Evolutionary conservation across 2,888 invertebrate species (phyloP).

Genomic region (Melinaea marsaeus): DNA sequence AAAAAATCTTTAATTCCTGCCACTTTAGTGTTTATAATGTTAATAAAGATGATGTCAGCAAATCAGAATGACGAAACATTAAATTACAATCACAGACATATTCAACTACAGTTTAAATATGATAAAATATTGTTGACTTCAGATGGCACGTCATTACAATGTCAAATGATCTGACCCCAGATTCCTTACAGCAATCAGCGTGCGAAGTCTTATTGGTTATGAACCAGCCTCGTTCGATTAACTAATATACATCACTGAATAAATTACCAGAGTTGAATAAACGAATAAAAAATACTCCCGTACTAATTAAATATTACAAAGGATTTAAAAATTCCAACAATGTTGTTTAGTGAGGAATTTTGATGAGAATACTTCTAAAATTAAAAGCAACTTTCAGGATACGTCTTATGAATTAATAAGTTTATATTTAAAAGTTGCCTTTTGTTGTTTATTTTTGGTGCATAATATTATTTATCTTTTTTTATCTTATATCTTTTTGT

Average conservation of each 20-base stretch:
- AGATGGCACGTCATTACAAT: conserved; percentile 31
- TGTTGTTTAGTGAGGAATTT: conserved; percentile 1
- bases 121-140: conserved; percentile 26
- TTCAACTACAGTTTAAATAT: conserved; percentile 17
- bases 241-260: conserved; percentile 53
- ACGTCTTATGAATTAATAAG: conserved; percentile 3
- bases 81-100: conserved; percentile 23
- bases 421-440: neutral
- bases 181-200: conserved; percentile 71
- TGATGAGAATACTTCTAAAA: conserved; percentile 6
- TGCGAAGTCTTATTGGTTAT: conserved; percentile 69
- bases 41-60: neutral
- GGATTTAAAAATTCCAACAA: conserved; percentile 3
- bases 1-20: too few relatives aligned
- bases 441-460: neutral
- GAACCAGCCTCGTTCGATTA: conserved; percentile 65
- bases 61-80: conserved; percentile 4
- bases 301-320: conserved; percentile 11
- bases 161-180: conserved; percentile 69
- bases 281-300: conserved; percentile 32
- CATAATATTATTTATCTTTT: too few relatives aligned
- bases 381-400: neutral
- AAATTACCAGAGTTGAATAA: conserved; percentile 23
- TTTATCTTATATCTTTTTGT: too few relatives aligned
- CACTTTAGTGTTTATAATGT: neutral